A percentile compares a stretch with the other conserved stretches of the same genome.
These are phyloP conservation scores for Hydraecia micacea DNA, from an alignment of 2,888 invertebrate species.

Conservation along the genomic window DNA sequence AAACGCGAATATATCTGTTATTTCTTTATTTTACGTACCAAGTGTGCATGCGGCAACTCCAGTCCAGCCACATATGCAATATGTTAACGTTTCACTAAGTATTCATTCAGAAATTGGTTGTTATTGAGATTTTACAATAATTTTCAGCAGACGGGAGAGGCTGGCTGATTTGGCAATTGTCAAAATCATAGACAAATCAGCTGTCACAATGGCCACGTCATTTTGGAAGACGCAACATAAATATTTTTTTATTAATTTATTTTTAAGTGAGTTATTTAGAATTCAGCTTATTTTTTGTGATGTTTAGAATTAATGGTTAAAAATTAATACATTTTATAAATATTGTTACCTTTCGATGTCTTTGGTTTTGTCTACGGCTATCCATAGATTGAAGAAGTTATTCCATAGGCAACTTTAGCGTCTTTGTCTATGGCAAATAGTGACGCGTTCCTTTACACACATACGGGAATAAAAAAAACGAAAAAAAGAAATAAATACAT, in stretches of 20 bases:
- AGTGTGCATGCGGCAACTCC: conserved; percentile 70
- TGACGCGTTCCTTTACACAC: conserved; percentile 76
- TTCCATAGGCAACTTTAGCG: conserved; percentile 69
- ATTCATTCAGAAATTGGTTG: conserved; percentile 81
- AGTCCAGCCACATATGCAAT: conserved; percentile 70
- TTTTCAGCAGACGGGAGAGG: conserved; percentile 75
- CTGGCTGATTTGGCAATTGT: conserved; percentile 90
- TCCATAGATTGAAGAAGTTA: conserved; percentile 60
- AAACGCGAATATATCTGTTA: conserved; percentile 48
- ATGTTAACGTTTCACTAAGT: conserved; percentile 64
- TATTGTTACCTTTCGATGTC: neutral
- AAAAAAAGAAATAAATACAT: conserved; percentile 47
- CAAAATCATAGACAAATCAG: conserved; percentile 84
- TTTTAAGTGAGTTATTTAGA: neutral
- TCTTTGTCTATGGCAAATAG: conserved; percentile 76
- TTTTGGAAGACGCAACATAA: conserved; percentile 80
- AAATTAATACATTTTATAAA: neutral
- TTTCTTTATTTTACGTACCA: conserved; percentile 76
- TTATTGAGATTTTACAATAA: conserved; percentile 68
- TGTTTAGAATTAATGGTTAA: neutral
- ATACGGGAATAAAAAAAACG: conserved; percentile 48
- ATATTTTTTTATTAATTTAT: neutral
- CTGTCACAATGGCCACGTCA: conserved; percentile 89
- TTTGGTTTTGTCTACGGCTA: conserved; percentile 49
- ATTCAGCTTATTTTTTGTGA: neutral